Conservation (phyloP, 2,888 invertebrate genomes). For the Pediacus dermestoides region DNA sequence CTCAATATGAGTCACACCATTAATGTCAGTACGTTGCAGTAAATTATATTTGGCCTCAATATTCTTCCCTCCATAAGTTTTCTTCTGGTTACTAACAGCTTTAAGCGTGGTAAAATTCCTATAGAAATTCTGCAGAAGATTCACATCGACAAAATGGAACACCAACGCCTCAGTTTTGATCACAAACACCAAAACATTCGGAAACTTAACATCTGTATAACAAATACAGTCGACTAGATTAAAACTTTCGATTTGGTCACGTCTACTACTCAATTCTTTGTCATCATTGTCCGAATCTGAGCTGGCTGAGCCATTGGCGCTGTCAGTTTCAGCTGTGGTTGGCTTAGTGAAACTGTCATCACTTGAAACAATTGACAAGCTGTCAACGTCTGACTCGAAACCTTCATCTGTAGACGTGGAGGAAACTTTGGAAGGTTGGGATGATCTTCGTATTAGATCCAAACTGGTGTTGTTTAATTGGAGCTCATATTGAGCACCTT, state of each 20-base stretch:
- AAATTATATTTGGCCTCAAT: slow-evolving; percentile 45
- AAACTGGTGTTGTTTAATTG: slow-evolving; percentile 40
- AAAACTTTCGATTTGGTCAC: slow-evolving; percentile 40
- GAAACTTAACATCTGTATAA: slow-evolving; percentile 47
- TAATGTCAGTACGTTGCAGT: slow-evolving; percentile 50
- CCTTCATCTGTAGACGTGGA: slow-evolving; percentile 44
- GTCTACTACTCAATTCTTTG: slow-evolving; percentile 2
- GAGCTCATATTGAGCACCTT: slow-evolving; percentile 46
- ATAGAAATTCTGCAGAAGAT: slow-evolving; percentile 41
- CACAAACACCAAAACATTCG: slow-evolving; percentile 47
- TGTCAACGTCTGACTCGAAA: slow-evolving; percentile 52
- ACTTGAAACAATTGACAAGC: slow-evolving; percentile 45
- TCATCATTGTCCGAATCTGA: slow-evolving; percentile 40
- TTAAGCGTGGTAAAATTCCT: slow-evolving; percentile 47
- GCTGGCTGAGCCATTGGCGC: slow-evolving; percentile 48
- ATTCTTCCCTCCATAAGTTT: slow-evolving; percentile 36
- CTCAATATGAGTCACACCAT: slow-evolving; percentile 54
- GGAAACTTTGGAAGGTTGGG: slow-evolving; percentile 25
- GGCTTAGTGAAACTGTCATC: slow-evolving; percentile 44
- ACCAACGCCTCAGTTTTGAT: slow-evolving; percentile 46
- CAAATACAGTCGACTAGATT: slow-evolving; percentile 49
- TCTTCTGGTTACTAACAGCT: slow-evolving; percentile 46
- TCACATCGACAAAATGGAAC: slow-evolving; percentile 44
- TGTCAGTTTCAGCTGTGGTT: slow-evolving; percentile 45
- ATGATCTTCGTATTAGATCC: slow-evolving; percentile 33